phyloP scores from a whole-genome alignment of 2,797 vertebrate genomes.

The Sebastes kiyomatsui region DNA sequence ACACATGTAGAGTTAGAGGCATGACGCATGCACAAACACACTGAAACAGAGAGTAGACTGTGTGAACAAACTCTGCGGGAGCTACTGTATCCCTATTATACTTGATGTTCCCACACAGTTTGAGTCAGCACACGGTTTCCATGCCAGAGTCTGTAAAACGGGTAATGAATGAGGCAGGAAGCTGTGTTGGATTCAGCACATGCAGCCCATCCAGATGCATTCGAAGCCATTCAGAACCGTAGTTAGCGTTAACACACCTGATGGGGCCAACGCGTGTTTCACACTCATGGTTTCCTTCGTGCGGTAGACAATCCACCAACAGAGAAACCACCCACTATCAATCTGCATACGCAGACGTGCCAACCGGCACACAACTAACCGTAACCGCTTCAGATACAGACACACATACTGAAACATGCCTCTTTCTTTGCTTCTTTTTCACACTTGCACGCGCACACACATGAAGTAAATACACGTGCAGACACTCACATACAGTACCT shows the following conservation, averaged over 20 bases:
- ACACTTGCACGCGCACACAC: not conserved
- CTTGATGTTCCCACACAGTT: slow-evolving; percentile 59
- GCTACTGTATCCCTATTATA: slow-evolving; percentile 53
- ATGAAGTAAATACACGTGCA: slow-evolving; percentile 17
- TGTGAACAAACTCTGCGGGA: slow-evolving; percentile 51
- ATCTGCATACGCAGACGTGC: not conserved
- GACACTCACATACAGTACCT: slow-evolving; percentile 23
- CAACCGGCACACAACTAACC: not conserved
- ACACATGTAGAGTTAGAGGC: slow-evolving; percentile 30
- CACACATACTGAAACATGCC: not conserved
- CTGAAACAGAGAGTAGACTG: slow-evolving; percentile 34
- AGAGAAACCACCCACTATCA: not conserved
- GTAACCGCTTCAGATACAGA: not conserved
- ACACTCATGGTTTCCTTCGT: not conserved
- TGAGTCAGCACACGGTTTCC: slow-evolving; percentile 51
- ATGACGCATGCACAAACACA: slow-evolving; percentile 29
- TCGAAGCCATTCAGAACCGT: slow-evolving; percentile 38
- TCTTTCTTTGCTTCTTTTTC: slow-evolving; percentile 2
- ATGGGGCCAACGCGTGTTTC: not conserved
- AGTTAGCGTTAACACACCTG: slow-evolving; percentile 43
- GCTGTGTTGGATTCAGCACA: slow-evolving; percentile 49
- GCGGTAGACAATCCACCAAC: not conserved
- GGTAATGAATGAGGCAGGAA: slow-evolving; percentile 73
- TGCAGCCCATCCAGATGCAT: slow-evolving; percentile 45
- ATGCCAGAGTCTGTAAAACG: slow-evolving; percentile 71